Evolutionary conservation across 2,113 vertebrate genomes (phyloP), one percentile per base, ranked within the genome.

Genomic region (Sceloporus undulatus): DNA sequence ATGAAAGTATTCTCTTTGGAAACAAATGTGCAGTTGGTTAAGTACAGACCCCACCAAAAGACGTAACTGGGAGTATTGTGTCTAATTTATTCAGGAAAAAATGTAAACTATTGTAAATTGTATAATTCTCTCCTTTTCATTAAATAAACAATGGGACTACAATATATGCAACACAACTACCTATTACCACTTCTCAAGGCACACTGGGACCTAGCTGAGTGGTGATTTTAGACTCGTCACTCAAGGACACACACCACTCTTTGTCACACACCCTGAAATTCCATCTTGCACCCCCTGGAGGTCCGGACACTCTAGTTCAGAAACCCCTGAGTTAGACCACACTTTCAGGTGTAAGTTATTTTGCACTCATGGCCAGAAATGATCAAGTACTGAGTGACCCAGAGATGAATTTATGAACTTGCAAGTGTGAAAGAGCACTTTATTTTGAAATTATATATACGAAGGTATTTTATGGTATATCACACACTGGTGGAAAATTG

Each of bases 11-110:
- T 59, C n/a, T 83, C 48, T 79, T 79, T 54, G 27, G 52, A 56
- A 85, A 81, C 42, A 73, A 73, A 84, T 66, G 74, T 42, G 62
- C 77, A 90, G 84, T 23, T 62, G 34, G 13, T 85, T 78, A 71
- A 86, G 85, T 88, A 81, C 52, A 40, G 42, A 16, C 29, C 4
- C 38, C 4, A 2, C 0, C 1, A 25, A 59, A 88, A 54, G 71
- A 88, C 88, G 88, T 4, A 79, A 77, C 84, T 0, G 0, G 68
- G 79, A 84, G 25, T 68, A 68, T 77, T 2, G 0, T 14, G 85
- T 65, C 66, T 74, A 77, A 68, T 34, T 48, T 48, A 48, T 48
- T 48, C 48, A 5, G 48, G 5, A 48, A 48, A 48, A 48, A 48
- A 48, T 34, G 48, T 48, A 48, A 48, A 48, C 48, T 6, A 48